These are phyloP conservation scores for Puma concolor DNA, from an alignment of 2,113 vertebrate genomes.

Conservation along the genomic window DNA sequence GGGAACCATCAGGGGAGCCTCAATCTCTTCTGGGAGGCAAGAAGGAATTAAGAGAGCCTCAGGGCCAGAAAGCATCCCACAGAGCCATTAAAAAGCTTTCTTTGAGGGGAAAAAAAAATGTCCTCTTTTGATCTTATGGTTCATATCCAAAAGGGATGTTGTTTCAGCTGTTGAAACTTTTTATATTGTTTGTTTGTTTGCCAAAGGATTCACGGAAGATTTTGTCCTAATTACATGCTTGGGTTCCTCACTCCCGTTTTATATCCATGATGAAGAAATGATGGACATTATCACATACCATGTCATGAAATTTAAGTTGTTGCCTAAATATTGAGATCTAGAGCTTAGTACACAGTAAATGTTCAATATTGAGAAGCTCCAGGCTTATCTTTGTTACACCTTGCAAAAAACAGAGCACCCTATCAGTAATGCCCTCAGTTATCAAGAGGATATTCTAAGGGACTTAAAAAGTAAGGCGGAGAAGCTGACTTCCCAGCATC, in stretches of 20 bases:
- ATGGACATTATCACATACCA: background rate
- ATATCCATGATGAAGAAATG: background rate
- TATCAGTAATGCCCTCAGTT: background rate
- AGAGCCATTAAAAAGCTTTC: constrained; percentile 81
- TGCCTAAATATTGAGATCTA: background rate
- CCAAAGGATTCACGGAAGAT: background rate
- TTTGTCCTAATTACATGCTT: background rate
- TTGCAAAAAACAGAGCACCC: background rate
- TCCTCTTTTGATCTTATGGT: constrained; percentile 72
- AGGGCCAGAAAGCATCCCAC: constrained; percentile 78
- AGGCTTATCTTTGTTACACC: background rate
- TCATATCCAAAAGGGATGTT: constrained; percentile 43
- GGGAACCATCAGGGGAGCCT: background rate
- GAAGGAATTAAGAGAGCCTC: constrained; percentile 46
- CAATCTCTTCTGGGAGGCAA: background rate
- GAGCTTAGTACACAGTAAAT: background rate
- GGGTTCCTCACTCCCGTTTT: background rate
- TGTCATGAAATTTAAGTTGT: background rate
- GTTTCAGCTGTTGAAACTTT: background rate
- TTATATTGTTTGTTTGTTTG: background rate
- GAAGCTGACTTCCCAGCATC: background rate
- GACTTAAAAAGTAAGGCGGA: background rate
- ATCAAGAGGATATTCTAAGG: background rate
- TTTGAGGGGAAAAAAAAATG: constrained; percentile 70
- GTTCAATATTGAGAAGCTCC: background rate